Evolutionary conservation across 2,888 invertebrate genomes (phyloP), one percentile per base, ranked within the genome.

Genomic region (Drosophila limbata): DNA sequence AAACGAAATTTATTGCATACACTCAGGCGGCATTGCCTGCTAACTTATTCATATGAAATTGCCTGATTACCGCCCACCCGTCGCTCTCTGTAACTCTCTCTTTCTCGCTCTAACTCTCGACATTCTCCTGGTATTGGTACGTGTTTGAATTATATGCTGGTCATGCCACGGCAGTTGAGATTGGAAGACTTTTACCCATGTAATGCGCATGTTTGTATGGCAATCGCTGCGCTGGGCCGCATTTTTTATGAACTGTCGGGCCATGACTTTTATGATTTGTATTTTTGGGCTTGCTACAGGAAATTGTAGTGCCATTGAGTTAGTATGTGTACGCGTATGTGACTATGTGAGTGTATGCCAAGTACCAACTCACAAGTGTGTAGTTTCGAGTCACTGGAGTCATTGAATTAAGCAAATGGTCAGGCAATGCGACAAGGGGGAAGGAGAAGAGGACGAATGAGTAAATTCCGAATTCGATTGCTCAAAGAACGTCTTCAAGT

Each of bases 1-100:
- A 87, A 67, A 73, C 73, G 61, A 70, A 81, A 89, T 86, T 87
- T 89, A 89, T 86, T 78, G 75, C 84, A 76, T 76, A 81, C 84
- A 81, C 79, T 75, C 75, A 73, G 81, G 77, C 87, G 77, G 65
- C 72, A 72, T 73, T 66, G 82, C 88, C 88, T 85, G 86, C 69
- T 85, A 67, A 88, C 72, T 84, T 84, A 84, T 88, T 84, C 87
- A 84, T 84, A 83, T 86, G 86, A 74, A 88, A 88, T 80, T 86
- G 88, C 88, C 84, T 86, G 88, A 84, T 88, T 88, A 84, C 88
- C 78, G 64, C 60, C 44, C 64, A 53, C 72, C 71, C 75, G 61
- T 33, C 15, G 33, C 50, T 15, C 21, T 37, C 33, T 45, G 0
- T 40, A 6, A 42, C 51, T 48, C 39, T 48, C 51, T 28, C n/a